phyloP scores from a whole-genome alignment of 2,888 invertebrate species.

The Macaria notata region DNA sequence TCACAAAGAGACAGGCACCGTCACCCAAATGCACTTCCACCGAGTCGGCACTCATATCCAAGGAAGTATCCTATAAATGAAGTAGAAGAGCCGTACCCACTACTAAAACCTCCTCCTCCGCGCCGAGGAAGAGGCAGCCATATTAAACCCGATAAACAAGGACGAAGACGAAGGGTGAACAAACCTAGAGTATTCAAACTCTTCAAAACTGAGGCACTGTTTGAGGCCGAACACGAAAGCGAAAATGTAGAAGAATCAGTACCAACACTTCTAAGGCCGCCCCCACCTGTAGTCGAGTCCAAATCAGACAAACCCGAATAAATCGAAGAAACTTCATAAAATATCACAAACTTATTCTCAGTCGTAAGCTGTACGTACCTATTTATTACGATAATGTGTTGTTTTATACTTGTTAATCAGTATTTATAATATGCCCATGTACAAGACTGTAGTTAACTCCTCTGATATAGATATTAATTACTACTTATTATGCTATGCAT shows the following conservation, averaged over 20 bases:
- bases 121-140: constrained; percentile 49
- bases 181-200: constrained; percentile 59
- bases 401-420: not conserved
- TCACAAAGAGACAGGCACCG: constrained; percentile 51
- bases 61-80: constrained; percentile 64
- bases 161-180: constrained; percentile 54
- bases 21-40: constrained; percentile 54
- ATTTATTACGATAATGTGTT: not conserved
- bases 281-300: constrained; percentile 53
- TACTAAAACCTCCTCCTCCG: constrained; percentile 71
- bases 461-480: not conserved
- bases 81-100: constrained; percentile 65
- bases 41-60: constrained; percentile 53
- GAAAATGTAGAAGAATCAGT: constrained; percentile 49
- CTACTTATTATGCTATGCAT: not conserved
- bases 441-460: constrained; percentile 10
- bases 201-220: constrained; percentile 63
- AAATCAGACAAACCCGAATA: constrained; percentile 43
- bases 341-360: not conserved
- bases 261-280: constrained; percentile 57
- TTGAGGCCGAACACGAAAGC: constrained; percentile 54
- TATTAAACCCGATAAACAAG: constrained; percentile 53
- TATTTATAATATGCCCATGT: constrained; percentile 13
- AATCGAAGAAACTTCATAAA: constrained; percentile 22
- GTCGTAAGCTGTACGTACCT: not conserved